These are phyloP conservation scores for Sylvilagus floridanus DNA, from an alignment of 2,797 vertebrate species.

Conservation along the genomic window DNA sequence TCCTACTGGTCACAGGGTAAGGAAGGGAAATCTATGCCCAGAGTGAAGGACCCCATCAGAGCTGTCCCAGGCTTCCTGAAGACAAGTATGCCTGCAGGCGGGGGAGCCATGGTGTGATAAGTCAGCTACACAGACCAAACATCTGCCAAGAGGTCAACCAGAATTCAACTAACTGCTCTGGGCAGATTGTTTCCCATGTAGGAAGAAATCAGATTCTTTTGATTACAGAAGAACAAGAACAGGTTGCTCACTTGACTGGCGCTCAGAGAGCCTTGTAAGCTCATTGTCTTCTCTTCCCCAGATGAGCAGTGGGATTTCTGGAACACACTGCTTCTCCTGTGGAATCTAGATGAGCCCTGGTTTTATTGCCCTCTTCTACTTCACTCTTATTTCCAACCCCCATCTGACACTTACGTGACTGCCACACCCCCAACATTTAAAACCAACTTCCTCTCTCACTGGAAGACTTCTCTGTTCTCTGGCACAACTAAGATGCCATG, in stretches of 20 bases:
- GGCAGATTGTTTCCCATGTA: neutral
- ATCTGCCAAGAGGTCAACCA: conserved; percentile 26
- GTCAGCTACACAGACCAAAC: conserved; percentile 16
- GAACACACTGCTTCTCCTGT: neutral
- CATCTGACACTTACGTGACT: neutral
- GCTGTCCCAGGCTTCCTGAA: neutral
- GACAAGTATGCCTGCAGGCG: neutral
- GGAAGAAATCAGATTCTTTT: conserved; percentile 71
- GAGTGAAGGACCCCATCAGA: too few species aligned
- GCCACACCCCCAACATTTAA: neutral
- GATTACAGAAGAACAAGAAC: conserved; percentile 65
- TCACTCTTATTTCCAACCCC: neutral
- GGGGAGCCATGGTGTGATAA: neutral
- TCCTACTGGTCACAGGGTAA: too few species aligned
- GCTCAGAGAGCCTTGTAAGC: conserved; percentile 38
- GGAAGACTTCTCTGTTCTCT: too few species aligned
- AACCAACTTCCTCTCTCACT: neutral
- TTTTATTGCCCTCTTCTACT: neutral
- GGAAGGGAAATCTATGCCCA: too few species aligned
- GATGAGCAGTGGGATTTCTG: neutral
- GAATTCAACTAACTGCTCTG: conserved; percentile 33
- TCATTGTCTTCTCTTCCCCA: conserved; percentile 35
- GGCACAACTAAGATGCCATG: too few species aligned
- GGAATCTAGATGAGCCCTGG: neutral
- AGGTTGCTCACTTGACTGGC: conserved; percentile 53